Evolutionary conservation across 2,797 vertebrate species (phyloP).

Genomic region (Rhynchonycteris naso): DNA sequence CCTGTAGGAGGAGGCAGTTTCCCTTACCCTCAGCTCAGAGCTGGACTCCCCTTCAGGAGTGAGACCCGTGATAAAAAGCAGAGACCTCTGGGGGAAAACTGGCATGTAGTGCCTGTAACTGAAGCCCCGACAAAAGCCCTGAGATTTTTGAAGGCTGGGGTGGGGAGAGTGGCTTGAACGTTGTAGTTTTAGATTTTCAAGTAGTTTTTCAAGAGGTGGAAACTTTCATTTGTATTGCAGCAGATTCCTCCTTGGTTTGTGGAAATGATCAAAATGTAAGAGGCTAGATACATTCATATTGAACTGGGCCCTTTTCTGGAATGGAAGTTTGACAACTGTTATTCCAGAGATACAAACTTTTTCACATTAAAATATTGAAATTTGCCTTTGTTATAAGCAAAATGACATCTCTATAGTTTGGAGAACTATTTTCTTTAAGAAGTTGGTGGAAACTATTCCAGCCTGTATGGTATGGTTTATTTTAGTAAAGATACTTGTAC

Average conservation of each 20-base stretch:
- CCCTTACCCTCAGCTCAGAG: background rate
- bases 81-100: background rate
- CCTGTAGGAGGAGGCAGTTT: background rate
- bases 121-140: background rate
- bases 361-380: conserved; percentile 10
- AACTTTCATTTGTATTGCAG: background rate
- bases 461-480: background rate
- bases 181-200: conserved; percentile 22
- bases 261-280: background rate
- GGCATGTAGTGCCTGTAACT: background rate
- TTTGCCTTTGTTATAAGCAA: background rate
- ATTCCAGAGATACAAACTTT: background rate
- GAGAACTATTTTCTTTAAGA: conserved; percentile 31
- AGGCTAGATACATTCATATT: background rate
- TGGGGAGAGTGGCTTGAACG: background rate
- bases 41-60: background rate
- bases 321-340: background rate
- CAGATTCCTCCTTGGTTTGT: background rate
- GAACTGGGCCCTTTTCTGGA: background rate
- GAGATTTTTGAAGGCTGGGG: background rate
- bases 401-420: background rate
- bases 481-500: conserved; percentile 1
- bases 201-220: conserved; percentile 19
- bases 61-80: background rate
- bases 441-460: background rate